Conservation (phyloP, 2,888 invertebrate species). For the Ryuthela nishihirai region DNA sequence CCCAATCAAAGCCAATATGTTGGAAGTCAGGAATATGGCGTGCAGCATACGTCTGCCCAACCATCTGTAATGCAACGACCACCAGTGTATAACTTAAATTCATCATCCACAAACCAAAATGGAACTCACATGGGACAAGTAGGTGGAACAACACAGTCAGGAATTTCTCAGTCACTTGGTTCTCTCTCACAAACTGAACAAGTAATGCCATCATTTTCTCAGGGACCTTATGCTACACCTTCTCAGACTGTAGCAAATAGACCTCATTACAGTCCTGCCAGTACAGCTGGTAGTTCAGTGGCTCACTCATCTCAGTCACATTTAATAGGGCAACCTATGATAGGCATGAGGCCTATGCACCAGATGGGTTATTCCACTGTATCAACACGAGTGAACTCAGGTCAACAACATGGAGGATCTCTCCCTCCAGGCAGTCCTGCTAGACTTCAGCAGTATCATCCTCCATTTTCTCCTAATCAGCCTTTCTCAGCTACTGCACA, state of each 20-base stretch:
- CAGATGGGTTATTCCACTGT: constrained; percentile 37
- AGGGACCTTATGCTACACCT: constrained; percentile 37
- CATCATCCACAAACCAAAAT: constrained; percentile 34
- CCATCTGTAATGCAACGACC: constrained; percentile 37
- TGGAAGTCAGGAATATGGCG: constrained; percentile 27
- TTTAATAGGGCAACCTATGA: constrained; percentile 27
- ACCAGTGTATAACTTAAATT: constrained; percentile 34
- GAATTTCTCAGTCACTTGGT: constrained; percentile 25
- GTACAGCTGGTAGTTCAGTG: constrained; percentile 26
- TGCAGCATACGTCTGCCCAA: constrained; percentile 30
- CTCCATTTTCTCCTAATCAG: constrained; percentile 37
- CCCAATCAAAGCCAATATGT: constrained; percentile 39
- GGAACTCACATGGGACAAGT: constrained; percentile 33
- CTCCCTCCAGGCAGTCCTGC: constrained; percentile 37
- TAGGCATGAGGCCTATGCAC: constrained; percentile 30
- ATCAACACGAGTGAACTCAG: constrained; percentile 34
- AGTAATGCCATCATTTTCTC: constrained; percentile 32
- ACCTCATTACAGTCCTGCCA: constrained; percentile 32
- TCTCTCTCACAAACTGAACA: constrained; percentile 36
- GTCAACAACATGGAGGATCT: constrained; percentile 21
- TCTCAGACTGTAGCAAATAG: constrained; percentile 32
- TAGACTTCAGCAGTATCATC: constrained; percentile 34
- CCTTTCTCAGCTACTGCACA: constrained; percentile 31
- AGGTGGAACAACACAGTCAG: constrained; percentile 28
- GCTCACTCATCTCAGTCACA: constrained; percentile 21